These are phyloP conservation scores for Oreochromis niloticus DNA, from an alignment of 2,113 vertebrate genomes.

Conservation along the genomic window DNA sequence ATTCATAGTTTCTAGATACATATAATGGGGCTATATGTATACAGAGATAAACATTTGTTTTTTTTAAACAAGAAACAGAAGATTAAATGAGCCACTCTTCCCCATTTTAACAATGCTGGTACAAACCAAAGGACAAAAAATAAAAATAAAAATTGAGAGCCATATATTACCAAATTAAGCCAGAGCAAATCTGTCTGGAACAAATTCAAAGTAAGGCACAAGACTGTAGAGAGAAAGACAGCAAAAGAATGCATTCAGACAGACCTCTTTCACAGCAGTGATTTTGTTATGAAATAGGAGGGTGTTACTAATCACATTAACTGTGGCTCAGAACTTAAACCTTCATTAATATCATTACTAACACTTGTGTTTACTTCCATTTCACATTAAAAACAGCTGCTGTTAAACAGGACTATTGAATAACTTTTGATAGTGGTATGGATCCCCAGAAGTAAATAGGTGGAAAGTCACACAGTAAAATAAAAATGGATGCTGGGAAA, in stretches of 20 bases:
- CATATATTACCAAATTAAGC: neutral
- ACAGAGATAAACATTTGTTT: conserved; percentile 36
- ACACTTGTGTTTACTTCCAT: neutral
- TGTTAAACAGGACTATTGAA: neutral
- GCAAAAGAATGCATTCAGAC: neutral
- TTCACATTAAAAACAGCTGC: neutral
- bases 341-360: neutral
- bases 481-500: neutral
- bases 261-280: neutral
- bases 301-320: neutral
- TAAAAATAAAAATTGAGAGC: neutral
- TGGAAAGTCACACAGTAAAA: neutral
- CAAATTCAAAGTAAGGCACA: conserved; percentile 64
- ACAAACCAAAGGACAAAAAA: neutral
- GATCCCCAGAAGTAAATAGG: conserved; percentile 17
- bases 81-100: conserved; percentile 29
- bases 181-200: neutral
- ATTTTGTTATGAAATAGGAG: neutral
- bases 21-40: conserved; percentile 44
- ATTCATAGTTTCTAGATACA: conserved; percentile 60
- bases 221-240: conserved; percentile 16
- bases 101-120: conserved; percentile 29
- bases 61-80: neutral
- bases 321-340: neutral
- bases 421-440: conserved; percentile 54